A percentile compares a stretch with the other conserved stretches of the same genome.
phyloP scores from a whole-genome alignment of 2,797 vertebrate species.

The Cuniculus paca region DNA sequence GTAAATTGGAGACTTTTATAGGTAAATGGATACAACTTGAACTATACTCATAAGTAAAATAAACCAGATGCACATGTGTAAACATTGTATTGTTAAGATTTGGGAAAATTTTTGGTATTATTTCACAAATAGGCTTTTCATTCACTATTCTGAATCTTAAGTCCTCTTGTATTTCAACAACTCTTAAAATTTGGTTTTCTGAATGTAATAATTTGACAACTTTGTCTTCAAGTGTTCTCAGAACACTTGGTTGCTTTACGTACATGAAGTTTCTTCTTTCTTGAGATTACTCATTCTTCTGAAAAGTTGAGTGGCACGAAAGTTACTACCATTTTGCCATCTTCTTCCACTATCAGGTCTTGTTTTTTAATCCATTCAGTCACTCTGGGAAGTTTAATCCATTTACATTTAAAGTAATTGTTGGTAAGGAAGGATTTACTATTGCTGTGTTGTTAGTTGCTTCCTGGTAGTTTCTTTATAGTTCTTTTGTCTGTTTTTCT shows the following conservation, averaged over 20 bases:
- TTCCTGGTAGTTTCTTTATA: neutral
- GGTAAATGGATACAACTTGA: too few relatives aligned
- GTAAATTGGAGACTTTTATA: too few relatives aligned
- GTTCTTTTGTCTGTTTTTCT: neutral
- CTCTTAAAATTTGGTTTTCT: too few relatives aligned
- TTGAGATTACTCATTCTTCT: neutral
- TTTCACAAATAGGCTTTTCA: too few relatives aligned
- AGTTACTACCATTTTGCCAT: neutral
- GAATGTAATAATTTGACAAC: neutral
- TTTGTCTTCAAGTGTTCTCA: neutral
- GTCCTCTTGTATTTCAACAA: too few relatives aligned
- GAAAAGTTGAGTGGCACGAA: neutral
- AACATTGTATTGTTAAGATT: too few relatives aligned
- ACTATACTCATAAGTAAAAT: too few relatives aligned
- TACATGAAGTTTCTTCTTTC: neutral
- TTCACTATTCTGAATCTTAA: too few relatives aligned
- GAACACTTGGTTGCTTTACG: neutral
- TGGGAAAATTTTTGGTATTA: too few relatives aligned
- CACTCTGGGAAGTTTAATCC: neutral
- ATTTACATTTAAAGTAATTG: neutral
- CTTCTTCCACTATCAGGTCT: neutral
- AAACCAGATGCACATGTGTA: too few relatives aligned
- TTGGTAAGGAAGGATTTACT: neutral
- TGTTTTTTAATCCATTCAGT: neutral
- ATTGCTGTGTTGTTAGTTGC: neutral